Evolutionary conservation across 2,113 vertebrate genomes (phyloP).

Genomic region (Falcunculus frontatus): DNA sequence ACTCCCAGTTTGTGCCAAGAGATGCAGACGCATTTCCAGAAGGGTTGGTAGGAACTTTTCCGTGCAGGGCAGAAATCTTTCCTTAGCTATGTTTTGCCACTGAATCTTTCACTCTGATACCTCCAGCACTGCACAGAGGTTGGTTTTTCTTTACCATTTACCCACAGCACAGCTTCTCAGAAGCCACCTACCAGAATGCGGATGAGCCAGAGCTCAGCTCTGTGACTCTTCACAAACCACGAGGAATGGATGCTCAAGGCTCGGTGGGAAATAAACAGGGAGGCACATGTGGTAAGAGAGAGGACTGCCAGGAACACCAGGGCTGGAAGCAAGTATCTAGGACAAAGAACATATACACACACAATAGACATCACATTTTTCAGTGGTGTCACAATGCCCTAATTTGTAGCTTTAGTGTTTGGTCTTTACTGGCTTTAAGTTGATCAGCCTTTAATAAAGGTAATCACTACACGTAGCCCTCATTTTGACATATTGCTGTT

Average conservation of each 20-base stretch:
- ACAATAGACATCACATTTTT: background rate
- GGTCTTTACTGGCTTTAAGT: background rate
- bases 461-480: background rate
- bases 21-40: background rate
- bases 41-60: background rate
- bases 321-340: slow-evolving; percentile 73
- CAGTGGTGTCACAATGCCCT: background rate
- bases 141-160: background rate
- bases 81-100: background rate
- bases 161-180: background rate
- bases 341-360: background rate
- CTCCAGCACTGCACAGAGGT: background rate
- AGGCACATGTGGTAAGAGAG: slow-evolving; percentile 55
- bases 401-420: background rate
- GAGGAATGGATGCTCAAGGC: slow-evolving; percentile 64
- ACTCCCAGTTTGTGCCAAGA: background rate
- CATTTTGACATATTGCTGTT: background rate
- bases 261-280: slow-evolving; percentile 74
- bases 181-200: slow-evolving; percentile 72
- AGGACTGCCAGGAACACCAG: slow-evolving; percentile 75
- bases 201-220: slow-evolving; percentile 75
- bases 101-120: background rate
- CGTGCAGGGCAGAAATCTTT: background rate
- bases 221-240: slow-evolving; percentile 72
- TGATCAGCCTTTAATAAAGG: background rate